phyloP scores from a whole-genome alignment of 2,888 invertebrate species.

The Callimorpha dominula region DNA sequence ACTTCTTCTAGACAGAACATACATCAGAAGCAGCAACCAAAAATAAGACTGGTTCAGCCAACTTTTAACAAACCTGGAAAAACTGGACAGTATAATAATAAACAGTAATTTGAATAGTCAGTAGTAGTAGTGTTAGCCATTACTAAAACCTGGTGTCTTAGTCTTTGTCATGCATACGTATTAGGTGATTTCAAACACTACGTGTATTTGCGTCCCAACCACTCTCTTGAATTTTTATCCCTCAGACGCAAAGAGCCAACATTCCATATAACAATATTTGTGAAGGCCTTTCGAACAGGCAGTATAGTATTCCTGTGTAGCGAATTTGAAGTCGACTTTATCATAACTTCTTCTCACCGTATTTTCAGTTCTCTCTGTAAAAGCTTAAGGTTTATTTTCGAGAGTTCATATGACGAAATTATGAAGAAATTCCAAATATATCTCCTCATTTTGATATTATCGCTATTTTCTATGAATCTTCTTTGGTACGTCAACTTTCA shows the following conservation, averaged over 20 bases:
- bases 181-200: background rate
- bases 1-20: too few species aligned
- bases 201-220: background rate
- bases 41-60: too few species aligned
- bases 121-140: background rate
- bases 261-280: constrained; percentile 36
- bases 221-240: constrained; percentile 3
- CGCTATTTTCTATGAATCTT: constrained; percentile 35
- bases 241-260: constrained; percentile 11
- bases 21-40: too few species aligned
- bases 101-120: too few species aligned
- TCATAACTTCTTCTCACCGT: constrained; percentile 15
- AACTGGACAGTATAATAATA: too few species aligned
- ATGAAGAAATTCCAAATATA: constrained; percentile 37
- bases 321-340: constrained; percentile 24
- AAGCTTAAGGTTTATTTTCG: constrained; percentile 28
- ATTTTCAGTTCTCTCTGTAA: constrained; percentile 22
- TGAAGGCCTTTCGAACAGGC: constrained; percentile 31
- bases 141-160: background rate
- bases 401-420: background rate
- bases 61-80: too few species aligned
- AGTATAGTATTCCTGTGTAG: constrained; percentile 20
- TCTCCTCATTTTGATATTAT: constrained; percentile 33
- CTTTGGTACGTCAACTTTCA: constrained; percentile 27
- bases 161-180: background rate